These are phyloP conservation scores for Potamarius usumacintae DNA, from an alignment of 2,113 vertebrate species.

Conservation along the genomic window DNA sequence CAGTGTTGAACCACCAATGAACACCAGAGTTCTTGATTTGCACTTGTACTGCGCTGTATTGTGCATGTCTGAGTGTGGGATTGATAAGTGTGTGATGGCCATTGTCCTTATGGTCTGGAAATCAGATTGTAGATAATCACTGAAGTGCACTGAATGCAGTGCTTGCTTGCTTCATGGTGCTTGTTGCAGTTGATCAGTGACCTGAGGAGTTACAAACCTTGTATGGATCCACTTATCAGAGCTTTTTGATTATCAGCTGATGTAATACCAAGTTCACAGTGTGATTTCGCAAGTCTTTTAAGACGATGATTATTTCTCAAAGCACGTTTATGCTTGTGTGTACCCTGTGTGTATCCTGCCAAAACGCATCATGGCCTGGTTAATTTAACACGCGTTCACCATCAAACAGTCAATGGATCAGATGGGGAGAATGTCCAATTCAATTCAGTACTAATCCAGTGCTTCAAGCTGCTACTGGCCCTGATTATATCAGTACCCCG, in stretches of 20 bases:
- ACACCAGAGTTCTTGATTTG: not conserved
- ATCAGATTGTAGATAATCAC: not conserved
- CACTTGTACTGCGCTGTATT: constrained; percentile 1
- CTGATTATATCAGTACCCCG: not conserved
- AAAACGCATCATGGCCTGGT: not conserved
- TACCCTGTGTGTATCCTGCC: no score
- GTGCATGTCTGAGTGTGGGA: not conserved
- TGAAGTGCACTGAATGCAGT: not conserved
- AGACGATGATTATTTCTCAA: not conserved
- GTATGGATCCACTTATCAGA: no score
- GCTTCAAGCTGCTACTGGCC: not conserved
- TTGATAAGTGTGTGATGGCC: not conserved
- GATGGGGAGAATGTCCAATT: not conserved
- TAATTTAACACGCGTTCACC: not conserved
- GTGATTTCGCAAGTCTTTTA: not conserved
- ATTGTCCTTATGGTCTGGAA: not conserved
- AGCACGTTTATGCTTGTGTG: no score
- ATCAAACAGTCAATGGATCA: not conserved
- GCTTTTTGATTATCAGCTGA: not conserved
- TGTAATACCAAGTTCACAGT: not conserved
- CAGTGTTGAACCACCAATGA: constrained; percentile 11
- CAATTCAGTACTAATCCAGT: not conserved
- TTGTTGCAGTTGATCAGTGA: not conserved
- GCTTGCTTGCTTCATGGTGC: not conserved
- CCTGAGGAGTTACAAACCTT: not conserved